phyloP scores from a whole-genome alignment of 1,140 invertebrate genomes.

The Orius laevigatus region DNA sequence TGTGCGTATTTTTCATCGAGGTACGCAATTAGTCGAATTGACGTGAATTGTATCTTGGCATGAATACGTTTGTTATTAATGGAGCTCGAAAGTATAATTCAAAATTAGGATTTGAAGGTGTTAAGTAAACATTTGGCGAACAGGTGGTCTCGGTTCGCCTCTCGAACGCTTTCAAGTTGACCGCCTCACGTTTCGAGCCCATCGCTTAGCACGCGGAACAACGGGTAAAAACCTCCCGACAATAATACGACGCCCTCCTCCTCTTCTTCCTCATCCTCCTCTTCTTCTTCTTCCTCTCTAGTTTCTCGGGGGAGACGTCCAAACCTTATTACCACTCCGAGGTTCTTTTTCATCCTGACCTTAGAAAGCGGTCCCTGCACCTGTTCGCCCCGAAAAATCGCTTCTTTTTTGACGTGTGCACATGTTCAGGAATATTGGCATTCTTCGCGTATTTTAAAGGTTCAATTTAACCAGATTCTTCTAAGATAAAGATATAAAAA shows the following conservation, averaged over 20 bases:
- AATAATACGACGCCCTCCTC: background rate
- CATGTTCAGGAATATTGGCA: too few species aligned
- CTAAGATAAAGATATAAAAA: too few species aligned
- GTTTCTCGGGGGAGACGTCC: background rate
- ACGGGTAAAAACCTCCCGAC: background rate
- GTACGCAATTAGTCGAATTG: too few species aligned
- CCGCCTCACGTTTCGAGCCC: constrained; percentile 1
- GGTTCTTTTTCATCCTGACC: background rate
- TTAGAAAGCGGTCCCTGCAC: too few species aligned
- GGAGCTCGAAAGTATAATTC: too few species aligned
- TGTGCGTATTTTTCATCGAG: too few species aligned
- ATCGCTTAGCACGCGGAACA: constrained; percentile 5
- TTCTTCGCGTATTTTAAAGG: too few species aligned
- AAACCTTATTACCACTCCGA: background rate
- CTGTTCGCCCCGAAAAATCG: too few species aligned
- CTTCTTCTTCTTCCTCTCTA: background rate
- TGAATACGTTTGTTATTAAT: too few species aligned
- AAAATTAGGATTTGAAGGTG: background rate
- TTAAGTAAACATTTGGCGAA: constrained; percentile 8
- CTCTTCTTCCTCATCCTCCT: background rate
- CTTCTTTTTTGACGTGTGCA: too few species aligned
- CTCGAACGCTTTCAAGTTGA: constrained; percentile 9
- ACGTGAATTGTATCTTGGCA: too few species aligned
- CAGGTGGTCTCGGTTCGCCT: constrained; percentile 5
- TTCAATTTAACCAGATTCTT: too few species aligned